Conservation (phyloP, 2,888 invertebrate genomes). For the Tetranychus truncatus region DNA sequence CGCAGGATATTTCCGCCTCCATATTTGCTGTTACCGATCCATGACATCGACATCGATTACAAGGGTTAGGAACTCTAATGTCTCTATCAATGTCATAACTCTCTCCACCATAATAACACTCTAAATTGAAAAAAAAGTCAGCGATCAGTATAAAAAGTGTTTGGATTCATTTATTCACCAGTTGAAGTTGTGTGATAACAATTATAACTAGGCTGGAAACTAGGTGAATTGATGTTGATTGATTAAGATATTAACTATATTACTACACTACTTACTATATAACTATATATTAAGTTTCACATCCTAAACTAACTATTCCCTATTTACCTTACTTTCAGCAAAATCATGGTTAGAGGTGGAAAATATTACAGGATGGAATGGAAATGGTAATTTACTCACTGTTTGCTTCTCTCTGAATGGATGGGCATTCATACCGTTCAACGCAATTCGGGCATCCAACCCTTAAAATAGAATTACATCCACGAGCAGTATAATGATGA, state of each 20-base stretch:
- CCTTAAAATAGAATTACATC: not conserved
- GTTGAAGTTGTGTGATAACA: too few species aligned
- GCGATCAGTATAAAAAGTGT: too few species aligned
- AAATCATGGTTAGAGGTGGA: not conserved
- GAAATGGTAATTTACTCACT: not conserved
- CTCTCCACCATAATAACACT: conserved; percentile 8
- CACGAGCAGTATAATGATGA: not conserved
- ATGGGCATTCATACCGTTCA: not conserved
- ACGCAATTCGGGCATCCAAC: not conserved
- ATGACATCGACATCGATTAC: not conserved
- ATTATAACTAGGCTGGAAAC: too few species aligned
- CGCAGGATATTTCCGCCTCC: not conserved
- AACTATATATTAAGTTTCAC: too few species aligned
- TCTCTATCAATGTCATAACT: not conserved
- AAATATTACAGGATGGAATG: not conserved
- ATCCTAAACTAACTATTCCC: not conserved
- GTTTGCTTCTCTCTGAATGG: not conserved
- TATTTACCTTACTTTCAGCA: not conserved
- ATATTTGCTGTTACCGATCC: too few species aligned
- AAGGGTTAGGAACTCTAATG: not conserved
- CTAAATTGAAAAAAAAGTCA: not conserved
- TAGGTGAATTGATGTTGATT: too few species aligned
- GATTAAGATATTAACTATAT: too few species aligned
- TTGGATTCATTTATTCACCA: too few species aligned
- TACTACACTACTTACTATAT: too few species aligned